These are phyloP conservation scores for Ostrea edulis DNA, from an alignment of 1,140 invertebrate species.

Conservation along the genomic window DNA sequence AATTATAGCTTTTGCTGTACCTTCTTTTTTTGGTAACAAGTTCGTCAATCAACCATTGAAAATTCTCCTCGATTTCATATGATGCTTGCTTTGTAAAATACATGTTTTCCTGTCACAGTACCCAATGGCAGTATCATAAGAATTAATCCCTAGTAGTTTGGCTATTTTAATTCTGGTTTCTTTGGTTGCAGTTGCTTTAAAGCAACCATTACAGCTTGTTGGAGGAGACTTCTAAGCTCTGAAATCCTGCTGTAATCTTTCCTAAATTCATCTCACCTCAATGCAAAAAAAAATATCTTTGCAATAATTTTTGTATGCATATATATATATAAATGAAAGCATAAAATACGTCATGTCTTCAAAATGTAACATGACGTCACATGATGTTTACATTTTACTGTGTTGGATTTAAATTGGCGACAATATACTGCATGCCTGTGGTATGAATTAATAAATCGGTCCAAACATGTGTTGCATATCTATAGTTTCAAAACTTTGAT, in stretches of 20 bases:
- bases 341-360: too few species aligned
- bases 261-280: background rate
- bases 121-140: background rate
- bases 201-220: background rate
- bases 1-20: background rate
- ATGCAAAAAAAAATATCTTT: too few species aligned
- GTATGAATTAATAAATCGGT: too few species aligned
- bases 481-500: too few species aligned
- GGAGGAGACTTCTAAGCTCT: background rate
- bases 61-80: constrained; percentile 15
- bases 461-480: too few species aligned
- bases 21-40: background rate
- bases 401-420: too few species aligned
- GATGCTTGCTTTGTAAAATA: background rate
- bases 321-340: too few species aligned
- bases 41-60: constrained; percentile 1
- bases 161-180: background rate
- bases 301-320: too few species aligned
- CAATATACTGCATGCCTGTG: too few species aligned
- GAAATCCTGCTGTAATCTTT: background rate
- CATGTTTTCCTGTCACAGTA: constrained; percentile 6
- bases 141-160: background rate
- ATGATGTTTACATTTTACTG: too few species aligned
- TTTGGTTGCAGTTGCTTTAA: background rate
- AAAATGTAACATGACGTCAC: too few species aligned